phyloP scores from a whole-genome alignment of 2,797 vertebrate species.

The Eulemur albifrons region DNA sequence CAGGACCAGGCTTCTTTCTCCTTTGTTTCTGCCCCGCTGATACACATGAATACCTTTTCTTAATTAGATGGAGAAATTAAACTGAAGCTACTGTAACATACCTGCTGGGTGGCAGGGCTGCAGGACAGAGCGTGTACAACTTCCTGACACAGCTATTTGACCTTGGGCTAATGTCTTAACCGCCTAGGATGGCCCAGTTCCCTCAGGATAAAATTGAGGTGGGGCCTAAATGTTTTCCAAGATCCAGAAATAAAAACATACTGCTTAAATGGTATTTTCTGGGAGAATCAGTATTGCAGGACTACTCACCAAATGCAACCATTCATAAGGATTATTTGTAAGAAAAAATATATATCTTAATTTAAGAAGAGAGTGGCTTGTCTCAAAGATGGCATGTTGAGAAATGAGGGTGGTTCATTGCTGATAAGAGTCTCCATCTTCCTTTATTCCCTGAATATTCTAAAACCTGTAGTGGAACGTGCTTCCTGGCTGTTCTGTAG shows the following conservation, averaged over 20 bases:
- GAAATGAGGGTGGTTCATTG: background rate
- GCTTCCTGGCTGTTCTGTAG: background rate
- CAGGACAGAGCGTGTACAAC: background rate
- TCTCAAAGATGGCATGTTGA: background rate
- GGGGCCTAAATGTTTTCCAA: background rate
- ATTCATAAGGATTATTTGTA: background rate
- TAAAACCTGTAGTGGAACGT: background rate
- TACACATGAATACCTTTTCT: background rate
- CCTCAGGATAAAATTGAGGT: background rate
- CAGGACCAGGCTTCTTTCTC: background rate
- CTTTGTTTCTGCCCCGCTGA: background rate
- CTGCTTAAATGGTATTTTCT: background rate
- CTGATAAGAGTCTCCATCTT: too few species aligned
- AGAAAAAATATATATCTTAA: background rate
- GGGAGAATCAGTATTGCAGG: background rate
- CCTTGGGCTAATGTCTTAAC: background rate
- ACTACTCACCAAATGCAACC: background rate
- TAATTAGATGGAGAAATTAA: slow-evolving; percentile 30
- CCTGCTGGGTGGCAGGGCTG: background rate
- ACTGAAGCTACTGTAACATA: background rate
- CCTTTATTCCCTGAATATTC: background rate
- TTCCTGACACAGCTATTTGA: background rate
- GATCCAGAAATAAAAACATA: background rate
- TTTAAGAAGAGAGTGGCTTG: background rate
- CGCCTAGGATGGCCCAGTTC: background rate